A percentile compares a stretch with the other conserved stretches of the same genome.
Evolutionary conservation across 2,113 vertebrate species (phyloP).

Genomic region (Blennius ocellaris): DNA sequence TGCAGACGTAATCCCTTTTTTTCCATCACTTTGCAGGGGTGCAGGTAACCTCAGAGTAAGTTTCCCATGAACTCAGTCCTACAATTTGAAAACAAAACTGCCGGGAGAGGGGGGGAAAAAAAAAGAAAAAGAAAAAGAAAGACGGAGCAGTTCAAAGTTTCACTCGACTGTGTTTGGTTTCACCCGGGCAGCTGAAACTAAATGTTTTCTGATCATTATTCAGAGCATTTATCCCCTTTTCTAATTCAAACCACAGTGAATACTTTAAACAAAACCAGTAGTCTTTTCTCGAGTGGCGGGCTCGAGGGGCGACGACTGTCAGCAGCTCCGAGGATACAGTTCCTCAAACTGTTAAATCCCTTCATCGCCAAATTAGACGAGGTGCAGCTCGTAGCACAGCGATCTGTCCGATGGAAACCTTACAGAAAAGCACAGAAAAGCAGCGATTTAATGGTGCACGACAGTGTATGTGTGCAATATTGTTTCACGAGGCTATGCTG

Average conservation of each 20-base stretch:
- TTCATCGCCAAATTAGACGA: constrained; percentile 76
- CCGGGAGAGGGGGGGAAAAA: background rate
- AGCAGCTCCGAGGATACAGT: constrained; percentile 65
- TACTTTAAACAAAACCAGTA: constrained; percentile 69
- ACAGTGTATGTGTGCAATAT: constrained; percentile 1
- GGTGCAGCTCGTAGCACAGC: constrained; percentile 55
- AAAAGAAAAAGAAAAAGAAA: constrained; percentile 18
- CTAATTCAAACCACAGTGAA: constrained; percentile 76
- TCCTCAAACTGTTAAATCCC: constrained; percentile 72
- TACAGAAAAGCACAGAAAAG: constrained; percentile 21
- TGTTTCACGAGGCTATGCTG: background rate
- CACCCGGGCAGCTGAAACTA: constrained; percentile 67
- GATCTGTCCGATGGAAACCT: constrained; percentile 41
- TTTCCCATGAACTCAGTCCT: constrained; percentile 82
- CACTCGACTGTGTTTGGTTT: constrained; percentile 76
- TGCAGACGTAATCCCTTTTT: constrained; percentile 71
- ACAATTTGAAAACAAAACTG: constrained; percentile 74
- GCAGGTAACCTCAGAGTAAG: constrained; percentile 78
- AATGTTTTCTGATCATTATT: constrained; percentile 82
- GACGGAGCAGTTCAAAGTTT: constrained; percentile 69
- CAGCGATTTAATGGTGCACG: constrained; percentile 23
- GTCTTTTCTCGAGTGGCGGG: constrained; percentile 60
- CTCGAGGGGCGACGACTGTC: constrained; percentile 69
- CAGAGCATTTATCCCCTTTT: constrained; percentile 74
- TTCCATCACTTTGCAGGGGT: constrained; percentile 70